These are phyloP conservation scores for Ennomos erosarius DNA, from an alignment of 2,888 invertebrate species.

Conservation along the genomic window DNA sequence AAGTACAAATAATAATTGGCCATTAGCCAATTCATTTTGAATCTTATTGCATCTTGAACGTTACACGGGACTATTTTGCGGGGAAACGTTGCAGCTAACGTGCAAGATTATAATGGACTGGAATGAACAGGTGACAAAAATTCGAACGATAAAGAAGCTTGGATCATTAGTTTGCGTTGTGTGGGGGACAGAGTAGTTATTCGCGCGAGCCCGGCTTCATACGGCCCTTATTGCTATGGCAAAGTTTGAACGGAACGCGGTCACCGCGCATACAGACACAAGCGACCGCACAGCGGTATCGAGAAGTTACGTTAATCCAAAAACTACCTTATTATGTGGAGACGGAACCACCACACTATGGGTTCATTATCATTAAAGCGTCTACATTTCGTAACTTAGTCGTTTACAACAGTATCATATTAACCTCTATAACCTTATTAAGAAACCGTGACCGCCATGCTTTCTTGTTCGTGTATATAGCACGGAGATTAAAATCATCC, in stretches of 20 bases:
- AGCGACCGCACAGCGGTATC: conserved; percentile 59
- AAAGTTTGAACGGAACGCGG: conserved; percentile 70
- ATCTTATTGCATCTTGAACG: conserved; percentile 48
- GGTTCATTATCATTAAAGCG: conserved; percentile 30
- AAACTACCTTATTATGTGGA: conserved; percentile 52
- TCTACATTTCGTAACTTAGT: conserved; percentile 25
- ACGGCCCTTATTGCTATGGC: conserved; percentile 72
- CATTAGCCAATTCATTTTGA: conserved; percentile 62
- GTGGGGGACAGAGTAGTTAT: conserved; percentile 68
- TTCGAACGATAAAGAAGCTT: conserved; percentile 78
- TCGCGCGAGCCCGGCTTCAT: conserved; percentile 69
- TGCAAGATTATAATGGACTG: conserved; percentile 65
- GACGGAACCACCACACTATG: conserved; percentile 31
- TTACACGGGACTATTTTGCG: conserved; percentile 51
- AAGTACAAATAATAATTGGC: conserved; percentile 68
- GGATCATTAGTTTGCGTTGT: conserved; percentile 68
- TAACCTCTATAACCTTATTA: conserved; percentile 22
- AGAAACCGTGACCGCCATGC: conserved; percentile 34
- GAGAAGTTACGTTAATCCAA: conserved; percentile 51
- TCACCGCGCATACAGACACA: conserved; percentile 70
- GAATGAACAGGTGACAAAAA: conserved; percentile 80
- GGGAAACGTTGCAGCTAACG: conserved; percentile 55
- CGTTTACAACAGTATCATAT: conserved; percentile 10
- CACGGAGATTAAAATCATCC: conserved; percentile 16
- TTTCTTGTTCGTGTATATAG: conserved; percentile 18